Evolutionary conservation across 1,140 invertebrate species (phyloP).

Genomic region (Diorhabda carinulata): DNA sequence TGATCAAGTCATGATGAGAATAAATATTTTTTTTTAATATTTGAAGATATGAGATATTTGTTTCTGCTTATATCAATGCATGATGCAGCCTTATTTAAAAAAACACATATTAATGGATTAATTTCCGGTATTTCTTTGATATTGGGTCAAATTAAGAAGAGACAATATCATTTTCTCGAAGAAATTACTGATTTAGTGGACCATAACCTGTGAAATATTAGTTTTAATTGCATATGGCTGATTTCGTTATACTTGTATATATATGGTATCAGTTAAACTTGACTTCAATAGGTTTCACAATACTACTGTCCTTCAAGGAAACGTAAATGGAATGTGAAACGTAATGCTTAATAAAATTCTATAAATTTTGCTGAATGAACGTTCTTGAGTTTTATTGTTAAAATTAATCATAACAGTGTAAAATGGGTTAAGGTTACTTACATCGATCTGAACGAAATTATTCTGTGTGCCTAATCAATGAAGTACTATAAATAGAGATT

Average conservation of each 20-base stretch:
- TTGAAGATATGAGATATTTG: too few relatives aligned
- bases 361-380: too few relatives aligned
- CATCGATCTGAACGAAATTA: too few relatives aligned
- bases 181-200: neutral
- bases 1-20: too few relatives aligned
- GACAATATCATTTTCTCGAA: neutral
- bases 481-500: too few relatives aligned
- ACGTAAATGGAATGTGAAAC: neutral
- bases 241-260: neutral
- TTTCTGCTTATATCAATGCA: too few relatives aligned
- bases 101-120: neutral
- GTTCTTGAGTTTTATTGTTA: too few relatives aligned
- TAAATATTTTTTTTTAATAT: too few relatives aligned
- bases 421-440: too few relatives aligned
- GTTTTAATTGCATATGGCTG: neutral
- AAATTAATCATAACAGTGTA: too few relatives aligned
- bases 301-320: neutral
- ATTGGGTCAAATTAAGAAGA: neutral
- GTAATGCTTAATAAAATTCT: neutral
- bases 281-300: neutral
- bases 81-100: neutral
- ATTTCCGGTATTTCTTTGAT: neutral
- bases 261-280: slow-evolving; percentile 2
- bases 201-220: neutral
- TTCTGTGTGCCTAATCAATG: too few relatives aligned